These are phyloP conservation scores for Todiramphus saurophagus DNA, from an alignment of 2,113 vertebrate genomes.

Conservation along the genomic window DNA sequence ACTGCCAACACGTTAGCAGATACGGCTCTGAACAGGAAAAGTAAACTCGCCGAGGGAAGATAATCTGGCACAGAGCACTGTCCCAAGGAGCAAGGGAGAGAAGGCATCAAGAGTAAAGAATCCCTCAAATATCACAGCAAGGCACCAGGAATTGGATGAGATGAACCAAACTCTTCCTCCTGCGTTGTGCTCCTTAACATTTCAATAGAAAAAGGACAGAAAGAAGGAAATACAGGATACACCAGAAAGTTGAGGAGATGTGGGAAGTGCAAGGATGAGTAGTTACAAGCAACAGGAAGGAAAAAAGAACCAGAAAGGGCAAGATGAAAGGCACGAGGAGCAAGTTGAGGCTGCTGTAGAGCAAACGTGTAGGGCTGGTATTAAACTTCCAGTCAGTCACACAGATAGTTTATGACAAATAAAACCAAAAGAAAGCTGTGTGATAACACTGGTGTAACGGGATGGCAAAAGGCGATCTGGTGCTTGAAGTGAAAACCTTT, in stretches of 20 bases:
- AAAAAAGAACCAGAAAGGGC: not conserved
- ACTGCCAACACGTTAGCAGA: not conserved
- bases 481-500: not conserved
- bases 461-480: not conserved
- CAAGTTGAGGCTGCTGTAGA: not conserved
- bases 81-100: not conserved
- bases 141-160: rapidly evolving
- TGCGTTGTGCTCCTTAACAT: not conserved
- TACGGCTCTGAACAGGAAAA: not conserved
- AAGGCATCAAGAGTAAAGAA: not conserved
- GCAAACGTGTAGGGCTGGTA: not conserved
- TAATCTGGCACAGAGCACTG: not conserved
- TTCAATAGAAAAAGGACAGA: not conserved
- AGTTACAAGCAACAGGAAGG: not conserved
- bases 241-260: not conserved
- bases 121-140: not conserved
- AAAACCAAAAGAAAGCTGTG: not conserved
- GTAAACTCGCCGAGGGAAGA: not conserved
- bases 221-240: not conserved
- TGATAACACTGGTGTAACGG: not conserved
- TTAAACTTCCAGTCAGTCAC: not conserved
- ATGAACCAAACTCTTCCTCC: not conserved
- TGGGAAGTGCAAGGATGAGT: not conserved
- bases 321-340: not conserved
- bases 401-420: rapidly evolving